Percentiles rank a stretch among this genome's conserved stretches.
These are phyloP conservation scores for Monoplex corrugatus DNA, from an alignment of 2,888 invertebrate genomes.

Conservation along the genomic window DNA sequence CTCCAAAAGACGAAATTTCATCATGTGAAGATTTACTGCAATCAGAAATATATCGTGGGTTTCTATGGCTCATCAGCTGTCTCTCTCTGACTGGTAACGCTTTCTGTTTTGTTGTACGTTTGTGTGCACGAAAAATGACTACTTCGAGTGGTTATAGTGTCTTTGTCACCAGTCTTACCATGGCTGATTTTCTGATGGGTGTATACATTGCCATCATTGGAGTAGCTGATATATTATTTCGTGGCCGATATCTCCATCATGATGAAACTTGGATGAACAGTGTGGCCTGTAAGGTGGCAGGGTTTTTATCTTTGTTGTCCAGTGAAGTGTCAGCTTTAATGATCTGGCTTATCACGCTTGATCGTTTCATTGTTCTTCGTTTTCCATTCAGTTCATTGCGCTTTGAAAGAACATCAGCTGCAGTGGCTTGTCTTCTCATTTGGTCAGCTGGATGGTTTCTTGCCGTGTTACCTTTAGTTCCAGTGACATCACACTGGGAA, in stretches of 20 bases:
- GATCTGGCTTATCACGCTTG: neutral
- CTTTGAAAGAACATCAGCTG: neutral
- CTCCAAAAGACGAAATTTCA: slow-evolving; percentile 7
- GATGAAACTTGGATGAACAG: neutral
- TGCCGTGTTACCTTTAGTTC: no score
- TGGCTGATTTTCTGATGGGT: neutral
- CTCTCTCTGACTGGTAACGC: neutral
- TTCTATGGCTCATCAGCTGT: neutral
- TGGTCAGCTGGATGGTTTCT: no score
- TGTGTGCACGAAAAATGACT: neutral
- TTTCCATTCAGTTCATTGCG: neutral
- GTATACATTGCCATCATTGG: slow-evolving; percentile 15
- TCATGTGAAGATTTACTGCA: neutral
- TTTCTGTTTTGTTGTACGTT: neutral
- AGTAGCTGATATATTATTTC: neutral
- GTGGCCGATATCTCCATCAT: neutral
- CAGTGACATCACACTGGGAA: no score
- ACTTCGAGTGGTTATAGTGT: neutral
- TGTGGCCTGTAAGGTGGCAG: neutral
- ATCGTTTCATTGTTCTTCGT: neutral
- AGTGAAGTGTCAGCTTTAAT: slow-evolving; percentile 12
- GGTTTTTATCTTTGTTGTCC: neutral
- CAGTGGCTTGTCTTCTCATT: neutral
- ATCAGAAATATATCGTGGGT: neutral
- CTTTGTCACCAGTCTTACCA: neutral